A percentile compares a stretch with the other conserved stretches of the same genome.
phyloP scores from a whole-genome alignment of 2,797 vertebrate genomes.

The Sphenopsis melanotis region DNA sequence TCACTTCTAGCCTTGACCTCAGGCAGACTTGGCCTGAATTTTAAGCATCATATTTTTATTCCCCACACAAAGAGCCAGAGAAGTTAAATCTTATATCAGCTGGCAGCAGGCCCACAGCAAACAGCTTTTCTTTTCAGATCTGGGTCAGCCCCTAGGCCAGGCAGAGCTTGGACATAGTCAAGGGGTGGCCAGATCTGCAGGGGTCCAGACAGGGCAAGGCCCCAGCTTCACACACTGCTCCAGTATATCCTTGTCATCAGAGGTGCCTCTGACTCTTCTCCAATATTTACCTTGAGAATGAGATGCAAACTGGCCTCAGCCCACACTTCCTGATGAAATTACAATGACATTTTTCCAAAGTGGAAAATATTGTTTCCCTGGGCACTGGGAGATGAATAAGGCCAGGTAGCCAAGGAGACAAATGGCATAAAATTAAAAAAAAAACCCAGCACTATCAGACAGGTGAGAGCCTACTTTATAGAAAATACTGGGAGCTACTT shows the following conservation, averaged over 20 bases:
- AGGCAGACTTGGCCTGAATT: not conserved
- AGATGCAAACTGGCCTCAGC: not conserved
- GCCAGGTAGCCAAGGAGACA: constrained; percentile 22
- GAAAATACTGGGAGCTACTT: not conserved
- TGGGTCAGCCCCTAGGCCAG: not conserved
- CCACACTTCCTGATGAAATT: not conserved
- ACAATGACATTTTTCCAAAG: not conserved
- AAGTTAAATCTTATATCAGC: not conserved
- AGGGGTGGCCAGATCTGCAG: not conserved
- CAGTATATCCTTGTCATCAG: not conserved
- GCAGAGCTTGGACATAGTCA: not conserved
- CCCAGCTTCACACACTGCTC: rapidly evolving
- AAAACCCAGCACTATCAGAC: not conserved
- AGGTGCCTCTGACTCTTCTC: not conserved
- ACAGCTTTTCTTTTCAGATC: not conserved
- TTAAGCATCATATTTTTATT: not conserved
- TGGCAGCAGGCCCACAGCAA: not conserved
- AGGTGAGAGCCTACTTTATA: not conserved
- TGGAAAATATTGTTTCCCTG: not conserved
- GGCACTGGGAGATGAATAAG: not conserved
- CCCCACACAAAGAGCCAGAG: not conserved
- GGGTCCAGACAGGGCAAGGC: not conserved
- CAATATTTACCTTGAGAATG: not conserved
- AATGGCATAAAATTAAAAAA: not conserved
- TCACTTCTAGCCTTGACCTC: not conserved